Conservation (phyloP, 2,797 vertebrate genomes). For the Arnoldichthys spilopterus region DNA sequence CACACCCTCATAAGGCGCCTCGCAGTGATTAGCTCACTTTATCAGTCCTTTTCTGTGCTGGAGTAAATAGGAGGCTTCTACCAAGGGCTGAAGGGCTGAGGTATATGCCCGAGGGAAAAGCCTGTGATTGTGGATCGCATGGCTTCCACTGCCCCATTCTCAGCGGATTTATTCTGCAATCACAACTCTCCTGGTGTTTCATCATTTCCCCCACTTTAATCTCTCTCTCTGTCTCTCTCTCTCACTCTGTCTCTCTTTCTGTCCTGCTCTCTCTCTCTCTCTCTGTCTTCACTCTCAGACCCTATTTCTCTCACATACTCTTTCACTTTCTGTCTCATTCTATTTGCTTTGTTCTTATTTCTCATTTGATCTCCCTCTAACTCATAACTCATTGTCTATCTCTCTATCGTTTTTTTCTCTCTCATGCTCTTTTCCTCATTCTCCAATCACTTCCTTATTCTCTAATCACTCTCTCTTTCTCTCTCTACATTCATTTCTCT, state of each 20-base stretch:
- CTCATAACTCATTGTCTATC: neutral
- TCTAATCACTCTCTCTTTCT: neutral
- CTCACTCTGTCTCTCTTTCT: neutral
- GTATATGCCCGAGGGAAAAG: neutral
- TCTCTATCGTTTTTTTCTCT: neutral
- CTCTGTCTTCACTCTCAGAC: neutral
- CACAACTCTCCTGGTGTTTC: constrained; percentile 14
- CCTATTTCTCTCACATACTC: neutral
- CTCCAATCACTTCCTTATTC: neutral
- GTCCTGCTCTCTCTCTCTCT: neutral
- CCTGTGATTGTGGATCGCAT: constrained; percentile 9
- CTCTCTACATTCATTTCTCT: neutral
- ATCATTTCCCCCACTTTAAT: constrained; percentile 10
- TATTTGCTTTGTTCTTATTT: neutral
- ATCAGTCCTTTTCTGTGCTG: neutral
- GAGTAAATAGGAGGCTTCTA: constrained; percentile 22
- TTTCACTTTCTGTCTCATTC: neutral
- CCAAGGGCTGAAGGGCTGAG: neutral
- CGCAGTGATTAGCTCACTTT: neutral
- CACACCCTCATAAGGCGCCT: no score
- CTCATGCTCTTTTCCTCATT: neutral
- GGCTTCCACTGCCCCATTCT: neutral
- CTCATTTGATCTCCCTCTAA: no score
- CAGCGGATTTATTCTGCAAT: constrained; percentile 6
- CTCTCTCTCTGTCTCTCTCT: neutral